Conservation (phyloP, 2,113 vertebrate genomes). For the Mesocricetus auratus region DNA sequence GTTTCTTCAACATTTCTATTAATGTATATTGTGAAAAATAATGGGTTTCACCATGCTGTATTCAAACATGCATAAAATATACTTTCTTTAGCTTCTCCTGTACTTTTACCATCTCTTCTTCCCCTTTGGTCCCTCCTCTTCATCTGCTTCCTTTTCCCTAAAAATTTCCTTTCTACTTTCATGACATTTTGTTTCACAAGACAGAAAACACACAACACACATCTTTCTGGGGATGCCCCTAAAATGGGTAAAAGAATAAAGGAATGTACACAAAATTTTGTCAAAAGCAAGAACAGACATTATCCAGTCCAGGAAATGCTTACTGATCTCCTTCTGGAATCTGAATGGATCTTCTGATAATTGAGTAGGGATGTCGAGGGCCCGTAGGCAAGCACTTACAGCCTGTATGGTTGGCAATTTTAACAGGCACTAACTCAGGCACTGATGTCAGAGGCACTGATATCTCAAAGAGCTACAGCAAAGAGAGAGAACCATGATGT, state of each 20-base stretch:
- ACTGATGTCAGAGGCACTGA: constrained; percentile 93
- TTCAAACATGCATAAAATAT: background rate
- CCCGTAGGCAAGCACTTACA: constrained; percentile 92
- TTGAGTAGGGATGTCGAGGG: constrained; percentile 85
- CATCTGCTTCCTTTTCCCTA: background rate
- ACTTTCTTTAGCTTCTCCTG: background rate
- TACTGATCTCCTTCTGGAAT: constrained; percentile 87
- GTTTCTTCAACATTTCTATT: background rate
- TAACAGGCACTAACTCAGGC: constrained; percentile 94
- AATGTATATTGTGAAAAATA: background rate
- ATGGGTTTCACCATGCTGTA: background rate
- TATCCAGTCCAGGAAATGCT: constrained; percentile 64
- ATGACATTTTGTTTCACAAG: background rate
- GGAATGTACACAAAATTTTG: background rate
- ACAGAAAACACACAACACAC: background rate
- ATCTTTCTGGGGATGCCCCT: background rate
- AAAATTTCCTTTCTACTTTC: background rate
- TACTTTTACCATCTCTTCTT: background rate
- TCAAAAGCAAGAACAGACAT: background rate
- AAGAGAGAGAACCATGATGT: constrained; percentile 52
- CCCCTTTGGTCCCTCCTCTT: background rate
- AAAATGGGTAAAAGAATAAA: background rate
- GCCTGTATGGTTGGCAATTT: constrained; percentile 96
- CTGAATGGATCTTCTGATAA: constrained; percentile 89
- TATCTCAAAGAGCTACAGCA: constrained; percentile 93